These are phyloP conservation scores for Zaprionus capensis DNA, from an alignment of 1,140 invertebrate species.

Conservation along the genomic window DNA sequence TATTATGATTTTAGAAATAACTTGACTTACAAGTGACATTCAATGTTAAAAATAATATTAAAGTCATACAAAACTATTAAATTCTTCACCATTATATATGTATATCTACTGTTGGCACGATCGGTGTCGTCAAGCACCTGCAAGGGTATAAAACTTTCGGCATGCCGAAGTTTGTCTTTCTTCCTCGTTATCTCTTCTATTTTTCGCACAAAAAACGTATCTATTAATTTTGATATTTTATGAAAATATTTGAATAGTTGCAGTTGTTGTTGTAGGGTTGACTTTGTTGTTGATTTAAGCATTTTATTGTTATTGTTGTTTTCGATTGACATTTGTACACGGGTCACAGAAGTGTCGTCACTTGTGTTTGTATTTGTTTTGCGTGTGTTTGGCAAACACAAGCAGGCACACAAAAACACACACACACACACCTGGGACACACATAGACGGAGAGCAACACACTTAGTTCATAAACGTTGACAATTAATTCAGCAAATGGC, in stretches of 20 bases:
- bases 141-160: too few species aligned
- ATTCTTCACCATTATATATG: too few species aligned
- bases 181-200: too few species aligned
- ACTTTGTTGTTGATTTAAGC: constrained; percentile 58
- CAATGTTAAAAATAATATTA: too few species aligned
- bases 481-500: constrained; percentile 77
- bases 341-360: constrained; percentile 9
- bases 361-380: constrained; percentile 23
- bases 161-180: too few species aligned
- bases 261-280: constrained; percentile 21
- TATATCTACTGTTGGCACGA: accelerated
- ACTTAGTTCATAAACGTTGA: constrained; percentile 78
- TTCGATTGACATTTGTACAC: constrained; percentile 47
- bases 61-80: too few species aligned
- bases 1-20: too few species aligned
- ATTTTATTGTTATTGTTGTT: constrained; percentile 29
- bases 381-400: constrained; percentile 49
- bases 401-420: constrained; percentile 8
- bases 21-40: too few species aligned
- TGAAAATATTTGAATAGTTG: constrained; percentile 62
- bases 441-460: constrained; percentile 20
- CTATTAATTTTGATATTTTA: constrained; percentile 59
- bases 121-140: too few species aligned
- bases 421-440: constrained; percentile 9
- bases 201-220: not conserved